A percentile compares a stretch with the other conserved stretches of the same genome.
Evolutionary conservation across 2,113 vertebrate species (phyloP).

Genomic region (Vicugna pacos): DNA sequence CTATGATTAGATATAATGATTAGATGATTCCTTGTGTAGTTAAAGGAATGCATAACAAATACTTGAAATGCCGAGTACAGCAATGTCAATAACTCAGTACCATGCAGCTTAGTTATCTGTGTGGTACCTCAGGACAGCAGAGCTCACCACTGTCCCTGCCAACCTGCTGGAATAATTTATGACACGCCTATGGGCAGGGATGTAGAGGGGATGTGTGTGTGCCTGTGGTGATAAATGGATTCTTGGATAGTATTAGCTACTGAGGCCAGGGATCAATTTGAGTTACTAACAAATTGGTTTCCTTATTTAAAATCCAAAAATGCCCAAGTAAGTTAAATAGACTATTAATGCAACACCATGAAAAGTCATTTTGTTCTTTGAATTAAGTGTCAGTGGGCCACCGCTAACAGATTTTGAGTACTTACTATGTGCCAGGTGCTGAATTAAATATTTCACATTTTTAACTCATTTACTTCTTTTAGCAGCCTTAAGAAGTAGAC

Average conservation of each 20-base stretch:
- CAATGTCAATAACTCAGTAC: slow-evolving; percentile 50
- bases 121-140: slow-evolving; percentile 71
- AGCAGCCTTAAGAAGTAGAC: not conserved
- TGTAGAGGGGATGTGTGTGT: fast-evolving
- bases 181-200: not conserved
- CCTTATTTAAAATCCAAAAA: not conserved
- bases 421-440: not conserved
- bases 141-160: slow-evolving; percentile 68
- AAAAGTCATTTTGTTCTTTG: not conserved
- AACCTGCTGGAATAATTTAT: slow-evolving; percentile 80
- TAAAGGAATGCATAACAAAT: slow-evolving; percentile 60
- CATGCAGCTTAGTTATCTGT: slow-evolving; percentile 11
- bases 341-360: not conserved
- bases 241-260: not conserved
- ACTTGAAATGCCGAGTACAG: slow-evolving; percentile 52
- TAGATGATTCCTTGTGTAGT: slow-evolving; percentile 81
- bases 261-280: not conserved
- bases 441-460: not conserved
- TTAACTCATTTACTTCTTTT: not conserved
- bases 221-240: not conserved
- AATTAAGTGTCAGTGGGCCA: not conserved
- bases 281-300: not conserved
- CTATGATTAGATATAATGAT: slow-evolving; percentile 69
- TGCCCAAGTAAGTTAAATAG: not conserved
- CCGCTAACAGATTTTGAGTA: not conserved